These are phyloP conservation scores for Ammospiza caudacuta DNA, from an alignment of 2,113 vertebrate species.

Conservation along the genomic window DNA sequence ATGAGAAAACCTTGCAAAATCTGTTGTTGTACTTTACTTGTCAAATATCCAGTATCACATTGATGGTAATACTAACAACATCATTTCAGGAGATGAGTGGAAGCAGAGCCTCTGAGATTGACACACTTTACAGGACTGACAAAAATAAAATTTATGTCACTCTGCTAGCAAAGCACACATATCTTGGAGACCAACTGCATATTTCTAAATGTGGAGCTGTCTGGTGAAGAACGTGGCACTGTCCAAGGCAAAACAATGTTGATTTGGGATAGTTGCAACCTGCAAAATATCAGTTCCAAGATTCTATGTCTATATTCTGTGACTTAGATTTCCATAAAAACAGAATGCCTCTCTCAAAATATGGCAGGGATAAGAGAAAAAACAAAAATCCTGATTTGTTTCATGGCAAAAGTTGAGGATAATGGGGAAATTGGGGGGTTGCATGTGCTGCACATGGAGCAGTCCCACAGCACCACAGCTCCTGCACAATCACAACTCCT, in stretches of 20 bases:
- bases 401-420: neutral
- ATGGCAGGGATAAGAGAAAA: neutral
- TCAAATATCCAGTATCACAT: neutral
- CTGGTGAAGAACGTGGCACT: neutral
- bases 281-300: neutral
- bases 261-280: neutral
- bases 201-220: neutral
- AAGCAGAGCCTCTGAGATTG: slow-evolving; percentile 18
- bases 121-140: slow-evolving; percentile 30
- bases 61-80: slow-evolving; percentile 28
- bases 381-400: neutral
- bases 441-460: neutral
- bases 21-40: slow-evolving; percentile 40
- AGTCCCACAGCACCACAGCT: neutral
- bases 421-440: neutral
- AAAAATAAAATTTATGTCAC: neutral
- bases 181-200: neutral
- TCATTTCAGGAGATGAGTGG: neutral
- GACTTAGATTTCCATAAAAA: neutral
- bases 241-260: neutral
- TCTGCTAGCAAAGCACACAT: neutral
- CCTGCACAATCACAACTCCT: neutral
- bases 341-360: neutral
- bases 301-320: neutral
- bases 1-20: slow-evolving; percentile 15